Percentiles rank a stretch among this genome's conserved stretches.
phyloP scores from a whole-genome alignment of 2,113 vertebrate genomes.

The Mormyrus iriodes region DNA sequence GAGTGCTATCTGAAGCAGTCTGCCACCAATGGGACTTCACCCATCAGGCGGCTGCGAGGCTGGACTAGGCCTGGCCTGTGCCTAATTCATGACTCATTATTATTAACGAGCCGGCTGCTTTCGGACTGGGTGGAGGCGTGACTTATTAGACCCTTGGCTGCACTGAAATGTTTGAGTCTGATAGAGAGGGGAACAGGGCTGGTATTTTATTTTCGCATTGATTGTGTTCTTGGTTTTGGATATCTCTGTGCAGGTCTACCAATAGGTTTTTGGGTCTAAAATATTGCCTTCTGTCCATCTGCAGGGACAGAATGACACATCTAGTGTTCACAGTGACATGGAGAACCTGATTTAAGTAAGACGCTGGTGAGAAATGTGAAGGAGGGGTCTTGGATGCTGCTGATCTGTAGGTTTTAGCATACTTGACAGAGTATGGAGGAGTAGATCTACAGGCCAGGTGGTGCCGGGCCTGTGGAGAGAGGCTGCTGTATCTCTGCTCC shows the following conservation, averaged over 20 bases:
- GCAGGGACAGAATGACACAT: neutral
- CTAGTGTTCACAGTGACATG: neutral
- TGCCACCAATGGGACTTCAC: neutral
- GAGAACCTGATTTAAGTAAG: neutral
- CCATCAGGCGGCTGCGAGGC: constrained; percentile 4
- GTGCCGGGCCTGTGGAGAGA: neutral
- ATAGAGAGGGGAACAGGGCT: constrained; percentile 12
- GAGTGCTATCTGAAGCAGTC: neutral
- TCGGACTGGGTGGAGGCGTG: constrained; percentile 11
- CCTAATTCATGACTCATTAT: constrained; percentile 21
- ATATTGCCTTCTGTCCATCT: neutral
- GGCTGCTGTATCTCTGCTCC: neutral
- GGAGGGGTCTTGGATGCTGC: neutral
- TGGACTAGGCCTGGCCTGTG: neutral
- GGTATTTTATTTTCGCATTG: neutral
- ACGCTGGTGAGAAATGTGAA: neutral
- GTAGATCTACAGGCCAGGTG: neutral
- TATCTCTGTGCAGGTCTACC: neutral
- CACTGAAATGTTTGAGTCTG: constrained; percentile 30
- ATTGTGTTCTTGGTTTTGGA: neutral
- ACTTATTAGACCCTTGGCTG: constrained; percentile 31
- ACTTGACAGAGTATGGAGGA: neutral
- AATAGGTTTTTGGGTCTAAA: neutral
- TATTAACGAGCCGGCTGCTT: constrained; percentile 28
- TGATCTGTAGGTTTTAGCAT: neutral